Evolutionary conservation across 1,140 invertebrate genomes (phyloP), one percentile per base, ranked within the genome.

Genomic region (Caenorhabditis latens): DNA sequence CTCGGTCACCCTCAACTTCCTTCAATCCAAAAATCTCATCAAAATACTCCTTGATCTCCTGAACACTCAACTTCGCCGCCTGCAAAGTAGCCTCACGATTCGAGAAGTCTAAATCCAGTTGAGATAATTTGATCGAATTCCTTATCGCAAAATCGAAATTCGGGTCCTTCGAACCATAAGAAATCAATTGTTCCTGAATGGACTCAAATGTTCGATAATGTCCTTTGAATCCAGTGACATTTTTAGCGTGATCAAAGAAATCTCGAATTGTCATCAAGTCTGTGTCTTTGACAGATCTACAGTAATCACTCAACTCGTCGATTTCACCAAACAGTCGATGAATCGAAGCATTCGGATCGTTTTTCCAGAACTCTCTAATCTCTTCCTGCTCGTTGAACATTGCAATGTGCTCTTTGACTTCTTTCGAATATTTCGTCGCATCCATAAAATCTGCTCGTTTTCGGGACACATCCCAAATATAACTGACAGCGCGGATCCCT

Each of bases 11-110:
- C 32, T 2, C 32, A n/a, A 32, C 32, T 32, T 32, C 32, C 9
- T 65, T 65, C 61, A 65, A 9, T 13, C 19, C 32, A 40, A 65
- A 65, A 65, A 65, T 65, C 61, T 65, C 61, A 65, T 65, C 61
- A n/a, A 65, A 65, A 65, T 65, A 65, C 1, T 65, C 61, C 32
- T 65, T 65, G 16, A 65, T 65, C 7, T 65, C 24, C 24, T 40
- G 4, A 40, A 40, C 9, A 65, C 61, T 65, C 32, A 40, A 32
- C 11, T 32, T 40, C 9, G 61, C 61, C 32, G 61, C 61, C 3
- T 14, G 24, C 16, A 65, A 65, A 40, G 32, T 24, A 13, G 9
- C 24, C 9, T 65, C 13, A 24, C 11, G 8, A 65, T 40, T 40
- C 2, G 61, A 2, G 19, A 65, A 65, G 16, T 65, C 61, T 24